Percentiles rank a stretch among this genome's conserved stretches.
Conservation (phyloP, 2,888 invertebrate genomes). For the Apamea sordens region DNA sequence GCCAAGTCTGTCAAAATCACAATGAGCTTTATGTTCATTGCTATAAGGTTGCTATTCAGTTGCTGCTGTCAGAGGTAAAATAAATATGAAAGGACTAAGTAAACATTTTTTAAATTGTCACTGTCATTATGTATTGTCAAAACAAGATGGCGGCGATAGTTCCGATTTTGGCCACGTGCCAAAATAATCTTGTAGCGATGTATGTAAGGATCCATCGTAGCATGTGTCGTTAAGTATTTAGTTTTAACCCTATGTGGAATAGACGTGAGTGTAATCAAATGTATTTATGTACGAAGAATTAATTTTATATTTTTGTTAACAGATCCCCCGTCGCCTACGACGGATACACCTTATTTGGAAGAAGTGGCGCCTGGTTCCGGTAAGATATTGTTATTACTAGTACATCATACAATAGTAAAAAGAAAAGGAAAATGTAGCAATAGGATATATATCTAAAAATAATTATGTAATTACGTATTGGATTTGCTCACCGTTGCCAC, state of each 20-base stretch:
- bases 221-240: background rate
- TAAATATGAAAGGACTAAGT: background rate
- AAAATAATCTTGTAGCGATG: too few relatives aligned
- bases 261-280: background rate
- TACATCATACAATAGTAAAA: background rate
- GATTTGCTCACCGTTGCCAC: background rate
- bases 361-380: conserved; percentile 73
- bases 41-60: too few relatives aligned
- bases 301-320: conserved; percentile 25
- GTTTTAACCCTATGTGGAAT: background rate
- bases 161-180: background rate
- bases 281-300: background rate
- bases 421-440: background rate
- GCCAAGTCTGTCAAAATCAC: too few relatives aligned
- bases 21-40: too few relatives aligned
- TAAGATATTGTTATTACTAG: conserved; percentile 51
- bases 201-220: background rate
- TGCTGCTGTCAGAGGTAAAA: too few relatives aligned
- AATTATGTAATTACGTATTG: background rate
- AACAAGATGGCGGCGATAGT: background rate
- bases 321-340: conserved; percentile 80
- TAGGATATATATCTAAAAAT: background rate
- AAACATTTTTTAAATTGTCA: background rate
- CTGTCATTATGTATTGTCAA: background rate
- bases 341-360: conserved; percentile 73